phyloP scores from a whole-genome alignment of 2,888 invertebrate species.

The Thelaira solivaga region DNA sequence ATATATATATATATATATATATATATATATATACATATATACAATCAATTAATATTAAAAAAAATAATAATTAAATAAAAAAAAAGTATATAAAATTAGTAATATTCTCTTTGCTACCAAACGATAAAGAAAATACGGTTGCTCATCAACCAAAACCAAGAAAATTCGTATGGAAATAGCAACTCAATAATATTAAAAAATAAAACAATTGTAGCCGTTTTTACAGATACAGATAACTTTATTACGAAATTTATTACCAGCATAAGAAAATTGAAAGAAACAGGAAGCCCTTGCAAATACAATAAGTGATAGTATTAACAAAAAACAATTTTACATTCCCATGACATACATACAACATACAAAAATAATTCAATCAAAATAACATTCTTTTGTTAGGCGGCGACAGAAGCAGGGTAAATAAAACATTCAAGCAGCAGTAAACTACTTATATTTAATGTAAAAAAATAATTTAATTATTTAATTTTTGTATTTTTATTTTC shows the following conservation, averaged over 20 bases:
- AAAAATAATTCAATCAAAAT: background rate
- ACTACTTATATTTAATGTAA: no score
- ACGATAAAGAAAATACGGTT: background rate
- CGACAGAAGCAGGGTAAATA: conserved; percentile 42
- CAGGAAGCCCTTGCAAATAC: background rate
- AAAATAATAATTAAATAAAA: conserved; percentile 1
- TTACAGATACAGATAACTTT: conserved; percentile 26
- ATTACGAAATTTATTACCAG: background rate
- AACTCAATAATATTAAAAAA: conserved; percentile 24
- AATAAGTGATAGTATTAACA: background rate
- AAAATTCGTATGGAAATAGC: no score
- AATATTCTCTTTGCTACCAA: conserved; percentile 10
- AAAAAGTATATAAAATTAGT: conserved; percentile 13
- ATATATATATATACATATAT: no score
- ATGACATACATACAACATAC: no score
- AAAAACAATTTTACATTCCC: background rate
- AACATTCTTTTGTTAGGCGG: conserved; percentile 23
- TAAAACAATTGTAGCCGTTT: conserved; percentile 25
- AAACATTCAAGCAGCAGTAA: conserved; percentile 19
- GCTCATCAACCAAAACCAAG: no score
- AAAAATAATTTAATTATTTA: no score
- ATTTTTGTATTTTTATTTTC: no score
- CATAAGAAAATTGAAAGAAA: conserved; percentile 9
- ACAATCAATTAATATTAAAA: no score
- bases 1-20: conserved; percentile 1